phyloP scores from a whole-genome alignment of 1,140 invertebrate species.

The Medauroidea extradentata region DNA sequence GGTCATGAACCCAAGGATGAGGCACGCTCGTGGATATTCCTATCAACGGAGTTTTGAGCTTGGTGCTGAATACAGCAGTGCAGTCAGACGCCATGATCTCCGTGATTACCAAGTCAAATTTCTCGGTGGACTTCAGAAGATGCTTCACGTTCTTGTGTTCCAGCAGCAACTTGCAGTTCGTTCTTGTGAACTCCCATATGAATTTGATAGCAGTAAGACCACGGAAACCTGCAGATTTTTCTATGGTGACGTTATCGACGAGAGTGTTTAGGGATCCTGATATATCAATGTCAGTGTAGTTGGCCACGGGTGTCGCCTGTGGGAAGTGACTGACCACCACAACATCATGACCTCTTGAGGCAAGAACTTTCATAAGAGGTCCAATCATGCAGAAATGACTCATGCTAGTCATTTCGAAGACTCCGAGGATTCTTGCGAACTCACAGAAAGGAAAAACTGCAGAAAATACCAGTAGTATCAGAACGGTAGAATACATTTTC shows the following conservation, averaged over 20 bases:
- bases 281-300: constrained; percentile 21
- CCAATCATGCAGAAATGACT: constrained; percentile 46
- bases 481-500: too few species aligned
- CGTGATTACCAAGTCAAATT: constrained; percentile 23
- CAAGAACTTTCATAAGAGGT: constrained; percentile 41
- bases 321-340: constrained; percentile 44
- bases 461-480: too few species aligned
- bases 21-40: not conserved
- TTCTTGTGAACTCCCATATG: not conserved
- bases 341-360: constrained; percentile 41
- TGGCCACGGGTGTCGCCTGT: constrained; percentile 27
- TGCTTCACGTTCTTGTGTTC: not conserved
- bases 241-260: not conserved
- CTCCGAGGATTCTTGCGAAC: constrained; percentile 8
- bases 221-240: not conserved
- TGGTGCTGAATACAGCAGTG: not conserved
- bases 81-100: constrained; percentile 33
- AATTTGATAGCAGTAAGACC: not conserved
- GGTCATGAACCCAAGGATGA: constrained; percentile 24
- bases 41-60: constrained; percentile 5
- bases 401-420: constrained; percentile 5
- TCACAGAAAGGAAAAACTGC: too few species aligned
- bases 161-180: not conserved
- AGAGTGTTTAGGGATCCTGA: not conserved
- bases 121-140: not conserved